Evolutionary conservation across 2,113 vertebrate genomes (phyloP), one percentile per base, ranked within the genome.

Genomic region (Poicephalus meyeri): DNA sequence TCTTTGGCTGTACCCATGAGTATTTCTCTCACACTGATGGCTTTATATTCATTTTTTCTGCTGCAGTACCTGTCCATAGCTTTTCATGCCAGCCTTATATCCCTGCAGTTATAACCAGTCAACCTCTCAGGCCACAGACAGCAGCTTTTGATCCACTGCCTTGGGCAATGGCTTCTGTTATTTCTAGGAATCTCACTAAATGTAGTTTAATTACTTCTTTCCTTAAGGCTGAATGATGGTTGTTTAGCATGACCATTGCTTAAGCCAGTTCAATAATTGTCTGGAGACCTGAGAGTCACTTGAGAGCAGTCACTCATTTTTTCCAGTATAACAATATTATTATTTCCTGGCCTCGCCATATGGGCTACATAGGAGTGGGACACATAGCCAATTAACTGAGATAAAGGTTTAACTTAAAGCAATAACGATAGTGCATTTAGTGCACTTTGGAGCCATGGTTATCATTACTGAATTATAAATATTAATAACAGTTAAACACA

Each of bases 401-500:
- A 91, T 77, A 95, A 94, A 96, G 91, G 86, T 94, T 96, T 96
- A 96, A 96, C 93, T 94, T 93, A 94, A 97, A 97, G 91, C 91
- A 94, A 93, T 96, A 96, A 94, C 0, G 8, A 66, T 85, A 92
- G 92, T 94, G 92, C 95, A 95, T 95, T 96, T 91, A 97, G 85
- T 85, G 92, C 91, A 93, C 93, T 97, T 95, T 93, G 89, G 91
- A 97, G 78, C 87, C 95, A 77, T 39, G 82, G 71, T 89, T 96
- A 96, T 97, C 89, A 95, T 96, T 94, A 93, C 52, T 71, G 77
- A 92, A 95, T 97, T 95, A 97, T 96, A 97, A 97, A 97, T 97
- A 97, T 97, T 97, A 97, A 97, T 97, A 97, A 91, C 88, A 94
- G 89, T 96, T 97, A 97, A 97, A 97, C 91, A 95, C 92, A 89